These are phyloP conservation scores for Terrapene triunguis DNA, from an alignment of 2,113 vertebrate genomes.

Conservation along the genomic window DNA sequence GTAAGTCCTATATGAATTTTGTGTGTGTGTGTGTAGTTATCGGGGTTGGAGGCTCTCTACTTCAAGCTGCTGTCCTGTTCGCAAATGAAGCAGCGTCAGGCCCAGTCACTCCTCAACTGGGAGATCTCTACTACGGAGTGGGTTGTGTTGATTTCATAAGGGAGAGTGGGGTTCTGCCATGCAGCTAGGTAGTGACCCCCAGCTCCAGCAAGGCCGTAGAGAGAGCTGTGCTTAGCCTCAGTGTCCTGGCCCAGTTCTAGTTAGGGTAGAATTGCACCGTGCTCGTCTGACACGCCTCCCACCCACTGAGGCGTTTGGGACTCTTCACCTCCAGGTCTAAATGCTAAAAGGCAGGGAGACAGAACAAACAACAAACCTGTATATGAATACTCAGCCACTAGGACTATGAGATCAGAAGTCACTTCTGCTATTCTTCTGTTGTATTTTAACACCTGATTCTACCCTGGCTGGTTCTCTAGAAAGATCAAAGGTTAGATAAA, in stretches of 20 bases:
- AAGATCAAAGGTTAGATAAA: background rate
- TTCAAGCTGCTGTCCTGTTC: background rate
- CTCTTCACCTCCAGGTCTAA: background rate
- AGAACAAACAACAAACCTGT: background rate
- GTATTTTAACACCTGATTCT: background rate
- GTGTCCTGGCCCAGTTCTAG: background rate
- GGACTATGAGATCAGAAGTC: background rate
- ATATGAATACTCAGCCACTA: background rate
- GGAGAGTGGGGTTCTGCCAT: background rate
- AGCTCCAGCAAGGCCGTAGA: background rate
- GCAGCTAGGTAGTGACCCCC: background rate
- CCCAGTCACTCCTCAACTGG: too few relatives aligned
- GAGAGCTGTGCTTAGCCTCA: background rate
- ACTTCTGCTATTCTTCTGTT: background rate
- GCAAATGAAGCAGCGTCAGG: background rate
- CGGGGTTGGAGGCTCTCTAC: background rate
- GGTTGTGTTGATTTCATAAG: background rate
- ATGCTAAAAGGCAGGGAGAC: background rate
- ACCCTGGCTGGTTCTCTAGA: background rate
- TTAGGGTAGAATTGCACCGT: background rate
- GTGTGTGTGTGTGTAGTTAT: background rate
- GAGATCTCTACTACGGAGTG: too few relatives aligned
- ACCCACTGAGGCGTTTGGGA: background rate
- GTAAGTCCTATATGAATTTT: background rate
- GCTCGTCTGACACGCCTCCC: background rate